Evolutionary conservation across 1,140 invertebrate species (phyloP), one percentile per base, ranked within the genome.

Genomic region (Brachionus plicatilis): DNA sequence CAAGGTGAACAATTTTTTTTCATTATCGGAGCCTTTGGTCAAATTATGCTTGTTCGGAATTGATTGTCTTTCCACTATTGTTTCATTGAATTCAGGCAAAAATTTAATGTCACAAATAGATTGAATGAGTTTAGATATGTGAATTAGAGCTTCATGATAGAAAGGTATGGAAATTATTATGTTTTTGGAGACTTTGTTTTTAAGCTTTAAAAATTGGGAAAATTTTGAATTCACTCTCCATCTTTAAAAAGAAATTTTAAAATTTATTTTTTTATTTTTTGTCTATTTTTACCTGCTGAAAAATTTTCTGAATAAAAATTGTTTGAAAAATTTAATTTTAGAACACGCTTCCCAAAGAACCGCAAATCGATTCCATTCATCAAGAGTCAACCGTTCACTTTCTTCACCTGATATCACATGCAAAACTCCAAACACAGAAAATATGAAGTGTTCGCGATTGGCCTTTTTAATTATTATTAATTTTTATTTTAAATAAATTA

Each of bases 301-400:
- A 47, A 82, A 82, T 82, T 82, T 82, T 29, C 20, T 60, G 50
- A 43, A 65, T 17, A 82, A 47, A 47, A 82, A 82, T 65, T 82
- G 29, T n/a, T 82, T 82, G 14, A 82, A 82, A 82, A 82, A 82
- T 43, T 65, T 68, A 11, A 82, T 60, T 66, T 68, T 60, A 37
- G 79, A 82, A 43, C 79, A 82, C 6, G 79, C 53, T 68, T 82
- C 79, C 79, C 79, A 82, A 65, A 82, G 24, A 37, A 82, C 53
- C 3, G 79, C 79, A 43, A 65, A 41, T 37, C 79, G 50, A 17
- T 82, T 82, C 79, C 79, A 82, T 82, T 82, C 79, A 41, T 82
- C 79, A 24, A 82, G 14, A 45, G 79, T 65, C 20, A 82, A 45
- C 4, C 43, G 50, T 82, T 82, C 79, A 17, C 60, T 82, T 27